Percentiles rank a stretch among this genome's conserved stretches.
Evolutionary conservation across 2,797 vertebrate species (phyloP).

Genomic region (Eulemur albifrons): DNA sequence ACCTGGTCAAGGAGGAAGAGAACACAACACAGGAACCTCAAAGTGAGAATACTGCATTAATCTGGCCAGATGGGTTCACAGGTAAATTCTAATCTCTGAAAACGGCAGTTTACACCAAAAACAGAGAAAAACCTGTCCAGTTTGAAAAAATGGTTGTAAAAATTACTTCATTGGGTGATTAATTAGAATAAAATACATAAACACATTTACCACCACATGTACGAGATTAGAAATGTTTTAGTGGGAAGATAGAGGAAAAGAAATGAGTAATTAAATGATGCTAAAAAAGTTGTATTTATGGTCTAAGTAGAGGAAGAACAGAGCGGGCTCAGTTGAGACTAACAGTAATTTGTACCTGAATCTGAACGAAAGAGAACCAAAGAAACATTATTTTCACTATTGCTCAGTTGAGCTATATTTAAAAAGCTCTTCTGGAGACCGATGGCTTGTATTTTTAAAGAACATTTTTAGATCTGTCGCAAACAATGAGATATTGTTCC

Average conservation of each 20-base stretch:
- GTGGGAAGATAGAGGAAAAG: constrained; percentile 25
- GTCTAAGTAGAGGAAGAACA: neutral
- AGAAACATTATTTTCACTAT: neutral
- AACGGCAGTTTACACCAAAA: neutral
- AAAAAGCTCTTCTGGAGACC: neutral
- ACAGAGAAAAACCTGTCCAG: neutral
- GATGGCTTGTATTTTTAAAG: neutral
- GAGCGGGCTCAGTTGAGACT: neutral
- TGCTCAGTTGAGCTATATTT: neutral
- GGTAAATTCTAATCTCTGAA: neutral
- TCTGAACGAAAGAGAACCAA: neutral
- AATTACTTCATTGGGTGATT: neutral
- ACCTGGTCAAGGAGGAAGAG: neutral
- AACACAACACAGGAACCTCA: neutral
- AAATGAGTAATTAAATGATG: neutral
- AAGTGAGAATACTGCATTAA: neutral
- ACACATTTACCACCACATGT: neutral
- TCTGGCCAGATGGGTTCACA: neutral
- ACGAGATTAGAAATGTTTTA: neutral
- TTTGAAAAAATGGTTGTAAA: constrained; percentile 10
- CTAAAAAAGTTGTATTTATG: neutral
- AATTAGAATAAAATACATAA: constrained; percentile 39
- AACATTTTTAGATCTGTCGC: neutral
- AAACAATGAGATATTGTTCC: neutral
- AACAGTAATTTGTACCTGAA: neutral